Evolutionary conservation across 2,888 invertebrate genomes (phyloP).

Genomic region (Drosophila buzzatii): DNA sequence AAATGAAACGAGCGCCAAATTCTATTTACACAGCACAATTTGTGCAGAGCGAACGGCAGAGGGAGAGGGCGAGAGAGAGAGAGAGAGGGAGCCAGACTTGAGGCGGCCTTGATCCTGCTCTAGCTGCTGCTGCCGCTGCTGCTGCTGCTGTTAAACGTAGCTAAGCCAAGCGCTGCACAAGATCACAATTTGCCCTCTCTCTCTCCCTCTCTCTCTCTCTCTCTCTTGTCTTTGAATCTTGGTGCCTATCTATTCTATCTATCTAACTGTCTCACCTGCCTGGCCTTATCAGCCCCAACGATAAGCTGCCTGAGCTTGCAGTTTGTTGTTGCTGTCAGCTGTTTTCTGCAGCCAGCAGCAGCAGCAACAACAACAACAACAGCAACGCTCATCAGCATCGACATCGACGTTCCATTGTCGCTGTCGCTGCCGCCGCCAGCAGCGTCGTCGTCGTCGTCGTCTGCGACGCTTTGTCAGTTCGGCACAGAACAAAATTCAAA

Average conservation of each 20-base stretch:
- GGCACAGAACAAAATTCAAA: slow-evolving; percentile 58
- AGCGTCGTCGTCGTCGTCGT: slow-evolving; percentile 14
- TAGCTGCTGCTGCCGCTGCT: neutral
- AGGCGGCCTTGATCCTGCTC: slow-evolving; percentile 7
- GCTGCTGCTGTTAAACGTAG: neutral
- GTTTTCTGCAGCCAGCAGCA: slow-evolving; percentile 36
- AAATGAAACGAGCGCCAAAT: slow-evolving; percentile 32
- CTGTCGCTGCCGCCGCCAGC: slow-evolving; percentile 1
- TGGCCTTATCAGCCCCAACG: slow-evolving; percentile 45
- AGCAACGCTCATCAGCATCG: slow-evolving; percentile 25
- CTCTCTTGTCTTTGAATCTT: neutral
- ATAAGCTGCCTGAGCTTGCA: slow-evolving; percentile 55
- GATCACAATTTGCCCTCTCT: neutral
- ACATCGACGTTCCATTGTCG: slow-evolving; percentile 27
- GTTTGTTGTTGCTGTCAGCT: slow-evolving; percentile 51
- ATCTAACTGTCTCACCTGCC: slow-evolving; percentile 49
- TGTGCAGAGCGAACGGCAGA: neutral
- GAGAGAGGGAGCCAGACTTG: neutral
- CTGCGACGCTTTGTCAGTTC: slow-evolving; percentile 31
- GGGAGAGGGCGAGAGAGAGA: neutral
- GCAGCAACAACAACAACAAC: slow-evolving; percentile 18
- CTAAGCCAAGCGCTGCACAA: neutral
- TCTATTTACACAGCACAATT: slow-evolving; percentile 43
- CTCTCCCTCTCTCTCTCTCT: neutral
- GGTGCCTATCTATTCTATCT: slow-evolving; percentile 47